Conservation (phyloP, 37 sponge, comb jelly and placozoan genomes). For the Beroe forskalii region DNA sequence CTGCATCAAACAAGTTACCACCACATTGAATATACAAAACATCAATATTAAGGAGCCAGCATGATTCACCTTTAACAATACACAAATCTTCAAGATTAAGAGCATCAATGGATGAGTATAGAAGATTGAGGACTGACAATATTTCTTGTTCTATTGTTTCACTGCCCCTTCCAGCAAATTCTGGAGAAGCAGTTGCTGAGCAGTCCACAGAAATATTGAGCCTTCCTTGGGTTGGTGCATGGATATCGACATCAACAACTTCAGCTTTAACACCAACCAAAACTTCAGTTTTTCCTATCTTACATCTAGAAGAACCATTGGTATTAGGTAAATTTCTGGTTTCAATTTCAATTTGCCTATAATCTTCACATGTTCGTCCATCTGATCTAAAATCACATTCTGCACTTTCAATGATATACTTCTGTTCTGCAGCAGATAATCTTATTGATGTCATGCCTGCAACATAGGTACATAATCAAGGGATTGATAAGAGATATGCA, state of each 20-base stretch:
- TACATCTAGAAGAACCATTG: constrained; percentile 56
- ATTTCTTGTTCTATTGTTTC: constrained; percentile 43
- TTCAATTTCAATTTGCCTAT: constrained; percentile 49
- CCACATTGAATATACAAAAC: constrained; percentile 39
- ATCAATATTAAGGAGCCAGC: constrained; percentile 48
- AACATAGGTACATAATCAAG: no score
- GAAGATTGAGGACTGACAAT: background rate
- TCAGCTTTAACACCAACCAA: constrained; percentile 60
- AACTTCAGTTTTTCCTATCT: constrained; percentile 59
- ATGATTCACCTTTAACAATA: constrained; percentile 62
- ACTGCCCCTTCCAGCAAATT: constrained; percentile 57
- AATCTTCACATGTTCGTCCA: constrained; percentile 49
- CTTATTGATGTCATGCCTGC: background rate
- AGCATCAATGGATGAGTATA: constrained; percentile 32
- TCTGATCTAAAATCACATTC: constrained; percentile 17
- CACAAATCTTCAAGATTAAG: background rate
- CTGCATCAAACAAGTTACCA: constrained; percentile 49
- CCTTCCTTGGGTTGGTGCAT: background rate
- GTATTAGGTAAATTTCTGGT: constrained; percentile 52
- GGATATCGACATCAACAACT: constrained; percentile 54
- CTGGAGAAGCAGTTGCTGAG: constrained; percentile 56
- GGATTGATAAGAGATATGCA: background rate
- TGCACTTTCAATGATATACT: constrained; percentile 33
- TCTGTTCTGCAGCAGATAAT: constrained; percentile 1
- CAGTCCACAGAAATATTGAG: constrained; percentile 31